Percentiles rank a stretch among this genome's conserved stretches.
Evolutionary conservation across 2,888 invertebrate species (phyloP).

Genomic region (Eilema caniola): DNA sequence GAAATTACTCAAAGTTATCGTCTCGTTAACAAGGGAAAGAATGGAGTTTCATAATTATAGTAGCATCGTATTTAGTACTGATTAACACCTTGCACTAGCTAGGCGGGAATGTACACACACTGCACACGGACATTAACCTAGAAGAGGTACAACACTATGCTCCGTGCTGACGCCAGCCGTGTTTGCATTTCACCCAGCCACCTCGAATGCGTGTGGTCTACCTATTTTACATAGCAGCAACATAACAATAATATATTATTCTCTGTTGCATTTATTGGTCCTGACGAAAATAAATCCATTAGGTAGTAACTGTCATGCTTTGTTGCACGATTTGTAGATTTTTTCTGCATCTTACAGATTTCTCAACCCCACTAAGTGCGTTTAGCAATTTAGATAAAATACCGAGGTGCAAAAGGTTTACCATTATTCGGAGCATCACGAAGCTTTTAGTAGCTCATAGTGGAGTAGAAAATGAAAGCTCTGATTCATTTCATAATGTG

Average conservation of each 20-base stretch:
- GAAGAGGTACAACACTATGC: conserved; percentile 61
- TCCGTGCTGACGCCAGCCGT: conserved; percentile 67
- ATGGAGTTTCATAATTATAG: conserved; percentile 79
- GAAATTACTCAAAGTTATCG: conserved; percentile 73
- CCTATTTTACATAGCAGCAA: conserved; percentile 34
- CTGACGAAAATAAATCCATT: conserved; percentile 44
- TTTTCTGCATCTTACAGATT: conserved; percentile 48
- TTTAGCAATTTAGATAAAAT: conserved; percentile 81
- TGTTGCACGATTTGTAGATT: conserved; percentile 61
- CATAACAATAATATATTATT: conserved; percentile 24
- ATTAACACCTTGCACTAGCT: conserved; percentile 74
- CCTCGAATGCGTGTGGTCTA: conserved; percentile 77
- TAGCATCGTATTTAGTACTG: conserved; percentile 77
- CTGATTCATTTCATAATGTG: conserved; percentile 71
- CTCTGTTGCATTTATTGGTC: conserved; percentile 19
- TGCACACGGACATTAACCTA: conserved; percentile 69
- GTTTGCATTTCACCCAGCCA: conserved; percentile 75
- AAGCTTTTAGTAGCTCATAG: conserved; percentile 65
- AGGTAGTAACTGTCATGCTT: conserved; percentile 43
- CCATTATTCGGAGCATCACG: conserved; percentile 64
- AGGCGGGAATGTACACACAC: conserved; percentile 74
- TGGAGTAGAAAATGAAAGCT: conserved; percentile 61
- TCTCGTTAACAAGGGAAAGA: conserved; percentile 77
- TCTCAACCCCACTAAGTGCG: conserved; percentile 71
- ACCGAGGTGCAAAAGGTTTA: conserved; percentile 66